phyloP scores from a whole-genome alignment of 2,113 vertebrate genomes.

The Oceanites oceanicus region DNA sequence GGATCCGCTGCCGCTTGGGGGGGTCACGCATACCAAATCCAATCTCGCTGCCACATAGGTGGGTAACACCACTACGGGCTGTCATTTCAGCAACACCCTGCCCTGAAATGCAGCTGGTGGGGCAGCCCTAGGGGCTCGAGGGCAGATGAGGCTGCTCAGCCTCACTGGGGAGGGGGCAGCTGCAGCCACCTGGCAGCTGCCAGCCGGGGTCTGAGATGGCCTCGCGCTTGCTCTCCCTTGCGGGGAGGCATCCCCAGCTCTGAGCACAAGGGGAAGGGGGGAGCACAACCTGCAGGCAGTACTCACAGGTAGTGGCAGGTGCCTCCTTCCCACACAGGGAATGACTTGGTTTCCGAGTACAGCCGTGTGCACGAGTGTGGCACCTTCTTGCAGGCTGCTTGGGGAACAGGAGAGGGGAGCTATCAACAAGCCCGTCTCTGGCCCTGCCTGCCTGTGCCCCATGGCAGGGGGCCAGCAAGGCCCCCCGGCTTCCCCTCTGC shows the following conservation, averaged over 20 bases:
- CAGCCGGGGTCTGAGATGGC: neutral
- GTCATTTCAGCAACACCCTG: neutral
- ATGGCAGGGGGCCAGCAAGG: neutral
- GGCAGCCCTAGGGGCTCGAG: neutral
- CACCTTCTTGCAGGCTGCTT: conserved; percentile 86
- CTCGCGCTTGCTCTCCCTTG: neutral
- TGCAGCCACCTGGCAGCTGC: neutral
- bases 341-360: conserved; percentile 89
- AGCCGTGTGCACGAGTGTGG: conserved; percentile 89
- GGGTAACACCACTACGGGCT: neutral
- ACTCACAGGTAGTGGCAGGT: conserved; percentile 87
- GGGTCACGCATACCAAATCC: neutral
- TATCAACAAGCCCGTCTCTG: neutral
- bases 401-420: conserved; percentile 34
- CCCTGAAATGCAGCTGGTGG: neutral
- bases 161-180: neutral
- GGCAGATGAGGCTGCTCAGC: neutral
- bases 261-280: neutral
- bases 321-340: conserved; percentile 90
- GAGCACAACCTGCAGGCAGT: conserved; percentile 32
- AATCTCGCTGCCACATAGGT: fast-evolving
- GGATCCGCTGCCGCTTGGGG: neutral
- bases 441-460: neutral
- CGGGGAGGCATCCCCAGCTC: neutral
- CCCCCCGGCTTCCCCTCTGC: neutral